These are phyloP conservation scores for Danaus melanippus DNA, from an alignment of 1,140 invertebrate species.

Conservation along the genomic window DNA sequence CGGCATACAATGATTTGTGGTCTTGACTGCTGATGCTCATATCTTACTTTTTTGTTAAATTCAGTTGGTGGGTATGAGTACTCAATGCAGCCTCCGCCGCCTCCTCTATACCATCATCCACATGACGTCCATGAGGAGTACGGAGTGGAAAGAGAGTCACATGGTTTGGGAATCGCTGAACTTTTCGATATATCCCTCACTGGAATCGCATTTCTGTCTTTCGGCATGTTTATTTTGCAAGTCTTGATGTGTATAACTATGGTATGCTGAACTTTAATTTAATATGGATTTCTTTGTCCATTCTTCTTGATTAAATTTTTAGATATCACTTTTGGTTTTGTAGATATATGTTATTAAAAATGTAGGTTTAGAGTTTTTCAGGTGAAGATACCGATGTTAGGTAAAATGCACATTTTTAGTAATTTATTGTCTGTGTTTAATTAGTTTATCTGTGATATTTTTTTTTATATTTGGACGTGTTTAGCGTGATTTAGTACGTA, in stretches of 20 bases:
- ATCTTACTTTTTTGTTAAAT: slow-evolving; percentile 2
- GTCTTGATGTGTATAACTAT: slow-evolving; percentile 80
- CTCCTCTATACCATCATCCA: slow-evolving; percentile 41
- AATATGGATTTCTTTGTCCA: background rate
- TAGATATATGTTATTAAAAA: too few relatives aligned
- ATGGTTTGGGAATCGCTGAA: slow-evolving; percentile 77
- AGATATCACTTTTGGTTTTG: too few relatives aligned
- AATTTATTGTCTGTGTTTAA: too few relatives aligned
- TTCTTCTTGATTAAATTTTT: too few relatives aligned
- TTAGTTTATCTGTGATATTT: too few relatives aligned
- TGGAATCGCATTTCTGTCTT: slow-evolving; percentile 83
- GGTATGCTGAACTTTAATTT: slow-evolving; percentile 53
- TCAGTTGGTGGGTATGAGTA: slow-evolving; percentile 59
- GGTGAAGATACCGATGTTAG: too few relatives aligned
- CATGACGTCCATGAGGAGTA: slow-evolving; percentile 36
- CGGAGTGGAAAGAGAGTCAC: slow-evolving; percentile 47
- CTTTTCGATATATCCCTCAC: slow-evolving; percentile 85
- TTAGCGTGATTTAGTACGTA: too few relatives aligned
- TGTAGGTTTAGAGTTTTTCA: too few relatives aligned
- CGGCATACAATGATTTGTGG: too few relatives aligned
- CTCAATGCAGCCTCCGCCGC: slow-evolving; percentile 53
- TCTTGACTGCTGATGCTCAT: too few relatives aligned
- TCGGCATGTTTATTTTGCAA: slow-evolving; percentile 83
- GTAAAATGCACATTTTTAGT: too few relatives aligned
- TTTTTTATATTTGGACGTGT: too few relatives aligned